Evolutionary conservation across 2,797 vertebrate genomes (phyloP), one percentile per base, ranked within the genome.

Genomic region (Pyrrhura leucotis): DNA sequence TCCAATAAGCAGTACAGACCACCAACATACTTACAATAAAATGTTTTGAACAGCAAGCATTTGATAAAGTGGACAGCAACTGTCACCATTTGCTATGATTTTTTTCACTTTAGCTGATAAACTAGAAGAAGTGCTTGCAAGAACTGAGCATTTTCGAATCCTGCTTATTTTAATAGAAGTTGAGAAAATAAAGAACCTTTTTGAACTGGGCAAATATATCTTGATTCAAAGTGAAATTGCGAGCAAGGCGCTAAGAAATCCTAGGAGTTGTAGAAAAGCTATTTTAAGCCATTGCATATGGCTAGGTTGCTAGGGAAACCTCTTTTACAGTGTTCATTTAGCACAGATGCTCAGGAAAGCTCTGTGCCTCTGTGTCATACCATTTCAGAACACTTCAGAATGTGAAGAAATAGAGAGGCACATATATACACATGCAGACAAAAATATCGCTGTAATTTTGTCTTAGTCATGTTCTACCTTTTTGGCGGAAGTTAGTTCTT

Each of bases 271-370:
- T 62, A 88, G 90, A 91, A 90, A 77, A 91, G 90, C 95, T 97
- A 97, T 97, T 98, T 95, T 96, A 83, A 96, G 97, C 86, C 61
- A 72, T 95, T 97, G 89, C 94, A 77, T 97, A 97, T 94, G 94
- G 93, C 82, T 88, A 92, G 5, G 97, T 98, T 97, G 95, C 97
- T 93, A 97, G 86, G 97, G 97, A 97, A 97, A 97, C 97, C 85
- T 95, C 87, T 75, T 81, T 31, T 88, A 31, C 84, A 89, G 89
- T 39, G 95, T 28, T 90, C 96, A n/a, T 79, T 91, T 80, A 91
- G 85, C 91, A 91, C 97, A 97, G 96, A 91, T 97, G 95, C 93
- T 91, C 88, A 90, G 93, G 91, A 91, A 81, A 81, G 96, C 93
- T 93, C 95, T 78, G 40, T 61, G 40, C 75, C 85, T 96, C 80